A percentile compares a stretch with the other conserved stretches of the same genome.
These are phyloP conservation scores for Meganola albula DNA, from an alignment of 2,888 invertebrate genomes.

Conservation along the genomic window DNA sequence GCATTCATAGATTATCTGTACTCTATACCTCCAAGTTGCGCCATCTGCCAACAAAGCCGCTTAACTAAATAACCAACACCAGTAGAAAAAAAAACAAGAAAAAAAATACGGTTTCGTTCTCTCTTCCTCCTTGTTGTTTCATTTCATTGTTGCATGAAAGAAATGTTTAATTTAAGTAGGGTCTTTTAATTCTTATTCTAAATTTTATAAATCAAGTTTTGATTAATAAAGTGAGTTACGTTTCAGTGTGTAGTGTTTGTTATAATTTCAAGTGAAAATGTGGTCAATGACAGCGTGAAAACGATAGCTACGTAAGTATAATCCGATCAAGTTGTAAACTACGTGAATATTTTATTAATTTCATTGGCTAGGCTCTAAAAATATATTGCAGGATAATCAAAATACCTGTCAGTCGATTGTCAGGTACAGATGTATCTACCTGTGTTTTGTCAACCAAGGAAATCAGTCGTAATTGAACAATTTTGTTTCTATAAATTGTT, in stretches of 20 bases:
- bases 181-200: constrained; percentile 44
- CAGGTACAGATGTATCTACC: constrained; percentile 35
- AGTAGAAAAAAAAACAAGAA: no score
- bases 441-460: constrained; percentile 41
- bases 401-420: constrained; percentile 43
- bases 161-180: constrained; percentile 48
- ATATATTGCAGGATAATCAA: constrained; percentile 40
- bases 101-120: constrained; percentile 38
- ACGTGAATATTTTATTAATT: constrained; percentile 15
- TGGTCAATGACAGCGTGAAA: constrained; percentile 73
- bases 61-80: no score
- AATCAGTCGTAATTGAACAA: constrained; percentile 58
- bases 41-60: constrained; percentile 47
- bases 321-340: constrained; percentile 42
- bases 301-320: constrained; percentile 72
- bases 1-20: no score
- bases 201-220: constrained; percentile 35
- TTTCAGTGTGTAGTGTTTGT: constrained; percentile 45
- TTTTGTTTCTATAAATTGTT: constrained; percentile 50
- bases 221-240: constrained; percentile 35
- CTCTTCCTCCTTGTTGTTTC: constrained; percentile 50
- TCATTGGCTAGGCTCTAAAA: constrained; percentile 17
- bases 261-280: constrained; percentile 62
- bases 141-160: constrained; percentile 52
- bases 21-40: no score